Evolutionary conservation across 64 coral and sea anemone species (phyloP).

Genomic region (Pocillopora damicornis): DNA sequence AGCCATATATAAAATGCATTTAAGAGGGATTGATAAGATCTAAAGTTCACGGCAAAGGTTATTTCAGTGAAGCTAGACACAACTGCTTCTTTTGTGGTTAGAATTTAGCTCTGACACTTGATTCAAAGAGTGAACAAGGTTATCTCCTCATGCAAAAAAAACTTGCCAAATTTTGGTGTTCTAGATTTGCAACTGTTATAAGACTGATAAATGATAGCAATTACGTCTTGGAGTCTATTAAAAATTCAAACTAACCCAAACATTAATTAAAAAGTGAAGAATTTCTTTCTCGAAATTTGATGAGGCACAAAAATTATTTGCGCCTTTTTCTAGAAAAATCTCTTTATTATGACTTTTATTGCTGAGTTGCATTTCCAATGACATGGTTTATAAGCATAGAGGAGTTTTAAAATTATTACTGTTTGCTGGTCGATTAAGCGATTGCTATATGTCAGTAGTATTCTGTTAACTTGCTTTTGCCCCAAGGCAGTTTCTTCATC

Average conservation of each 20-base stretch:
- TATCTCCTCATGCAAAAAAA: neutral
- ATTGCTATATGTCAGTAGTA: too few relatives aligned
- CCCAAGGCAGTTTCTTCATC: too few relatives aligned
- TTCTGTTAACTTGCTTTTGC: too few relatives aligned
- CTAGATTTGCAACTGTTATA: neutral
- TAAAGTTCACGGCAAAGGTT: neutral
- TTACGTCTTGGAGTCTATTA: neutral
- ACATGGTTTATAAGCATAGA: neutral
- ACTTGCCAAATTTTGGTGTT: neutral
- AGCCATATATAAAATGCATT: neutral
- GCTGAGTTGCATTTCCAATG: neutral
- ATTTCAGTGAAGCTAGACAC: neutral
- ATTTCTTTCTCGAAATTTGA: neutral
- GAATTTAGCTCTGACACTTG: neutral
- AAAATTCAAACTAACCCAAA: neutral
- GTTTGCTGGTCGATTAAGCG: too few relatives aligned
- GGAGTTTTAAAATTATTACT: neutral
- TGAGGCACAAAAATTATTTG: neutral
- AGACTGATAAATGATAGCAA: neutral
- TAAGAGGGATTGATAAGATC: neutral
- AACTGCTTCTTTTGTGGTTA: neutral
- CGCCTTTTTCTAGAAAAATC: neutral
- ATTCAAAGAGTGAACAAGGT: neutral
- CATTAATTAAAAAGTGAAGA: constrained; percentile 7
- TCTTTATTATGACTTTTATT: neutral